A percentile compares a stretch with the other conserved stretches of the same genome.
Evolutionary conservation across 2,888 invertebrate species (phyloP).

Genomic region (Chelonus formosanus): DNA sequence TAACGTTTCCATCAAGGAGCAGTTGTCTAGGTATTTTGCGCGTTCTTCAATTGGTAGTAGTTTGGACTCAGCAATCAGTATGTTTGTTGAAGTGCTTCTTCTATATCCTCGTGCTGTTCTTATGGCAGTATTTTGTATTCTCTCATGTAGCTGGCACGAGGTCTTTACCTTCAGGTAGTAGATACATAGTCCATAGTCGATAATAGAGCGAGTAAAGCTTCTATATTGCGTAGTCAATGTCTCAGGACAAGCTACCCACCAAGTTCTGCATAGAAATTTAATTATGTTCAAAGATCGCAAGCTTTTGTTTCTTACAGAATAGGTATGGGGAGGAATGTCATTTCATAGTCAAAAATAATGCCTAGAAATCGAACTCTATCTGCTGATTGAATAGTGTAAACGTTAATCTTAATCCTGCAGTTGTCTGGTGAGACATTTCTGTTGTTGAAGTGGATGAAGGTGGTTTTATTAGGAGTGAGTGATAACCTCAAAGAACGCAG

Average conservation of each 20-base stretch:
- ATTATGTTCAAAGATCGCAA: constrained; percentile 1
- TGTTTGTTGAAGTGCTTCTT: constrained; percentile 16
- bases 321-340: background rate
- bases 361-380: background rate
- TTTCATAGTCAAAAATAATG: background rate
- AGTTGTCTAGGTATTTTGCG: background rate
- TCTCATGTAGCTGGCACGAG: background rate
- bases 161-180: background rate
- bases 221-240: background rate
- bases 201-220: constrained; percentile 3
- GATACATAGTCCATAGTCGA: constrained; percentile 2
- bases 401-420: background rate
- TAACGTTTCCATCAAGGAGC: background rate
- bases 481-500: background rate
- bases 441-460: background rate
- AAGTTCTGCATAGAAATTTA: constrained; percentile 3
- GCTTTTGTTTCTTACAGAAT: background rate
- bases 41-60: background rate
- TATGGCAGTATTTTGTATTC: constrained; percentile 16
- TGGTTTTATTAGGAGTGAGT: constrained; percentile 2
- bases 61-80: constrained; percentile 26
- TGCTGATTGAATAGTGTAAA: background rate
- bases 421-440: background rate
- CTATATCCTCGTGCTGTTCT: background rate
- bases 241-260: constrained; percentile 3